Evolutionary conservation across 2,888 invertebrate genomes (phyloP).

Genomic region (Dendrolimus pini): DNA sequence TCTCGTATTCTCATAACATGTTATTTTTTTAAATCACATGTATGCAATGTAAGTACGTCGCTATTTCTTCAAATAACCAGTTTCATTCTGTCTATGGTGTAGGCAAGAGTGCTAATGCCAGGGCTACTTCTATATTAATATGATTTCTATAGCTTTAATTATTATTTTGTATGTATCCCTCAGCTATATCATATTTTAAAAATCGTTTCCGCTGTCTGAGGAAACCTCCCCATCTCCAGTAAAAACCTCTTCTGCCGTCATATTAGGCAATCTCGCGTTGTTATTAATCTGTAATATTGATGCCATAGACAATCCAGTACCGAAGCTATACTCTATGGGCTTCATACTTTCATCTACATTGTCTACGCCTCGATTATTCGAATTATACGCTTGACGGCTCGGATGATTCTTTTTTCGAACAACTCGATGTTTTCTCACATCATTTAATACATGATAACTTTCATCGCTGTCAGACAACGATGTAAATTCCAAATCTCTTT

Average conservation of each 20-base stretch:
- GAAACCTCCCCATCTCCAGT: conserved; percentile 66
- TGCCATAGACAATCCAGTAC: conserved; percentile 68
- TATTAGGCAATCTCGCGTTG: conserved; percentile 30
- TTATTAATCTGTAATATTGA: conserved; percentile 54
- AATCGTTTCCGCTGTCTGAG: conserved; percentile 63
- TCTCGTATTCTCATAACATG: no score
- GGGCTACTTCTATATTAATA: no score
- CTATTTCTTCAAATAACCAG: no score
- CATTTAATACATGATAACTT: conserved; percentile 38
- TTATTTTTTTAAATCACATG: no score
- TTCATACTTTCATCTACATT: conserved; percentile 54
- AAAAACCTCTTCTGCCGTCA: conserved; percentile 57
- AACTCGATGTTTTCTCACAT: conserved; percentile 47
- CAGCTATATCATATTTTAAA: not conserved
- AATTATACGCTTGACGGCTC: conserved; percentile 4
- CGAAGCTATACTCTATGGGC: conserved; percentile 66
- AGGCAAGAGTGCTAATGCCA: no score
- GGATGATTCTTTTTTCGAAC: conserved; percentile 50
- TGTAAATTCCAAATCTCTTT: conserved; percentile 49
- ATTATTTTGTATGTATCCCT: no score
- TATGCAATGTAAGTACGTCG: no score
- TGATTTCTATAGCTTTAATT: no score
- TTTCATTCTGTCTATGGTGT: no score
- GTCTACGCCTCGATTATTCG: conserved; percentile 23
- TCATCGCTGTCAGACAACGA: conserved; percentile 58